phyloP scores from a whole-genome alignment of 2,797 vertebrate species.

The Syndactyla subalaris region DNA sequence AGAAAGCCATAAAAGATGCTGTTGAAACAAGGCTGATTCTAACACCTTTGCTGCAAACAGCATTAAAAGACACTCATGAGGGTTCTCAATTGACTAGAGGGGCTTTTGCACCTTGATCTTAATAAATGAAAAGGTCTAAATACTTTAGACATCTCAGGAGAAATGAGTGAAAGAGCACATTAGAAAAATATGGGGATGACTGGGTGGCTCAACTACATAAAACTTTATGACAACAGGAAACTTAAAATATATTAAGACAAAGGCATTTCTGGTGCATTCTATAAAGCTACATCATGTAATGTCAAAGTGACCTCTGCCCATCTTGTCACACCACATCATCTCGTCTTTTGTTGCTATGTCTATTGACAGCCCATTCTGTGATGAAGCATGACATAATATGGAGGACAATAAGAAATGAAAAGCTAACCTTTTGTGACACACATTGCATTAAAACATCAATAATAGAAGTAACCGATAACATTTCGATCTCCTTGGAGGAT shows the following conservation, averaged over 20 bases:
- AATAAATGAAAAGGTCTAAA: not conserved
- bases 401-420: slow-evolving; percentile 30
- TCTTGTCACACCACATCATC: slow-evolving; percentile 26
- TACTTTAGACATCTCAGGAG: not conserved
- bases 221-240: not conserved
- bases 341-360: slow-evolving; percentile 2
- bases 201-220: not conserved
- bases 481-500: not conserved
- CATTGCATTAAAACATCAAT: slow-evolving; percentile 20
- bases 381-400: slow-evolving; percentile 11
- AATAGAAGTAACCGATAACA: not conserved
- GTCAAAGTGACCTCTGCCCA: not conserved
- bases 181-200: not conserved
- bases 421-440: slow-evolving; percentile 29
- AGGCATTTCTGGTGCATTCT: not conserved
- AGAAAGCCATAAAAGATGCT: not conserved
- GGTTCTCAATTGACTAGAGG: not conserved
- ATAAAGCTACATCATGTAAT: not conserved
- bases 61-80: not conserved
- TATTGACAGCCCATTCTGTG: slow-evolving; percentile 12
- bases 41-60: not conserved
- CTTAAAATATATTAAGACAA: not conserved
- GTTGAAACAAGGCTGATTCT: not conserved
- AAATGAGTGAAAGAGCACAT: fast-evolving
- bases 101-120: not conserved